Percentiles rank a stretch among this genome's conserved stretches.
Conservation (phyloP, 2,888 invertebrate genomes). For the Alviniconcha strummeri region DNA sequence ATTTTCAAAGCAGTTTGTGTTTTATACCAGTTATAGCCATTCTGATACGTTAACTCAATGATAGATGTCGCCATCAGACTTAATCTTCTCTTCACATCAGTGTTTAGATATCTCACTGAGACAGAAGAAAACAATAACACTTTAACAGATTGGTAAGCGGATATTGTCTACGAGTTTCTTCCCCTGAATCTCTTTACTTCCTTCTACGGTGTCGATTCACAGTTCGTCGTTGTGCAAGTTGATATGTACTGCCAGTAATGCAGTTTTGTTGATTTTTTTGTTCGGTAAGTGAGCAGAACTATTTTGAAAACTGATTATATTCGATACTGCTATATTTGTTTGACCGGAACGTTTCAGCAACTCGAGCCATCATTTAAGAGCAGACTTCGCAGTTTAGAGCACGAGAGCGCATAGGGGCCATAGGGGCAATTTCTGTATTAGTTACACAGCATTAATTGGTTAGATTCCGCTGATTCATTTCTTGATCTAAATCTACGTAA, state of each 20-base stretch:
- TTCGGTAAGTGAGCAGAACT: not conserved
- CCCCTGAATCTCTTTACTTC: constrained; percentile 6
- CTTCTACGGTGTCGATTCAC: not conserved
- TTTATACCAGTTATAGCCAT: not conserved
- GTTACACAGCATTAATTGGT: too few relatives aligned
- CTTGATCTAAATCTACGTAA: too few relatives aligned
- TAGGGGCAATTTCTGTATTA: too few relatives aligned
- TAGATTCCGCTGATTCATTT: too few relatives aligned
- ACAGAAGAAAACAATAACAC: too few relatives aligned
- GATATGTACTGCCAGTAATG: not conserved
- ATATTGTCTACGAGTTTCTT: not conserved
- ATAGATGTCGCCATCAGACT: not conserved
- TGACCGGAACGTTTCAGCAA: too few relatives aligned
- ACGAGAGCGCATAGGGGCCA: too few relatives aligned
- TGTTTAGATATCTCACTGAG: too few relatives aligned
- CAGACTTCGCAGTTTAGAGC: too few relatives aligned
- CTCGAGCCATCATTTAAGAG: too few relatives aligned
- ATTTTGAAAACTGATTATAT: not conserved
- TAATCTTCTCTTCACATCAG: not conserved
- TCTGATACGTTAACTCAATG: not conserved
- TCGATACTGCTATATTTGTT: too few relatives aligned
- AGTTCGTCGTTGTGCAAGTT: not conserved
- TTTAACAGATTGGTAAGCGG: not conserved
- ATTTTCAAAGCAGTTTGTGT: not conserved
- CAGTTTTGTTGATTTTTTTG: not conserved